Base-by-base conservation (phyloP, 2,113 vertebrate genomes). In the Sphaerodactylus townsendi region DNA sequence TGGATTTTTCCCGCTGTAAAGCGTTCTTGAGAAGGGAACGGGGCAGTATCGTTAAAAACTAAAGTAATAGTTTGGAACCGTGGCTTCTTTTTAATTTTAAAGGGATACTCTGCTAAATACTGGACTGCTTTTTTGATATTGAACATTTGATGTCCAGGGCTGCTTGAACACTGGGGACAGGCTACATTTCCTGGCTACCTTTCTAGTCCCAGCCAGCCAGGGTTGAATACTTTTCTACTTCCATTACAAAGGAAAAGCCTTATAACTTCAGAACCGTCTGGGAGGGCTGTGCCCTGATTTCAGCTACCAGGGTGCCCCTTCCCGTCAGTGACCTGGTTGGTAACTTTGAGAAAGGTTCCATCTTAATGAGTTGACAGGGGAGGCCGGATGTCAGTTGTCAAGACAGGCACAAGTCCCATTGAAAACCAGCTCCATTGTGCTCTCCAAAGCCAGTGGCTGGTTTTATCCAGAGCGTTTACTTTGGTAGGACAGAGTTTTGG, bases 11-110 rank as follows among this genome's bases (percentile, higher is more conserved):
- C 81, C 82, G 13, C 2, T 39, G 79, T 70, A 41, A 87, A 69
- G 80, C 21, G n/a, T 48, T 86, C 1, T 3, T 85, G 72, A 88
- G 85, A 93, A 92, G 70, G 88, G 77, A 74, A 72, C 75, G 33
- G 77, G 80, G 39, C 0, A 71, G 87, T 48, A 90, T 91, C 69
- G 91, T 89, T 89, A 41, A 6, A 83, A 75, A 46, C 30, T 70
- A 39, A 75, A 64, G 33, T 48, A 23, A 80, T 19, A 0, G 5
- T 0, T 0, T 79, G 75, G 46, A 82, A 90, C 41, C 70, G 65
- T 56, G 84, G 23, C 83, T 62, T 62, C 25, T 28, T 62, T 62
- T 53, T 80, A 0, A 3, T 50, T 86, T 48, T 37, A 2, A 53
- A 10, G 0, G 72, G 62, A 81, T 53, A 83, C 41, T 64, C 39